Base-by-base conservation (phyloP, 2,888 invertebrate genomes). In the Scrobipalpa costella region DNA sequence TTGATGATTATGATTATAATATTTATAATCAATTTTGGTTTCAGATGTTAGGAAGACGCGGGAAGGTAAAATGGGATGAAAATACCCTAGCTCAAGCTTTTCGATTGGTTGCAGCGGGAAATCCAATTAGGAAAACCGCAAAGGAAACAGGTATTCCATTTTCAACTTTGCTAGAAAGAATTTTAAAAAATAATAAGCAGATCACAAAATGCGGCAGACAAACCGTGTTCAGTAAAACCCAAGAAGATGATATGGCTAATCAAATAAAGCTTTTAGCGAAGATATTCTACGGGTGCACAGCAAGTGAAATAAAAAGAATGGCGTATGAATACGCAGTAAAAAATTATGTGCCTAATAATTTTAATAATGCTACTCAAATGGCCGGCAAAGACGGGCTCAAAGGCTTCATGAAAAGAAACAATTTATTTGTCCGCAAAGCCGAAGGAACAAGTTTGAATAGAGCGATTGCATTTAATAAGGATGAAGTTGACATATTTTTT, bases 381-480 rank as follows among this genome's bases (percentile, higher is more conserved):
- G 64, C 68, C 58, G 63, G 65, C 36, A 58, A 59, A 13, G 64
- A 63, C 60, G 64, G 66, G 67, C 52, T 68, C 33, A 36, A 62
- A 59, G 70, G 63, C n/a, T 76, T 73, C 70, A 17, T 73, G 33
- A 57, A 49, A 9, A 68, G 73, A 63, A 71, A 70, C 65, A 63
- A 57, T 21, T 67, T 67, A 52, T 69, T 66, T 60, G 63, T 74
- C 57, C 62, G 73, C 11, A 74, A 77, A 62, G 72, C 74, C 11
- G 75, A 74, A 67, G 73, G 71, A 8, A 77, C 71, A 17, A 75
- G 73, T 57, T 68, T 75, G 33, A 72, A 74, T 38, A 69, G 74
- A 65, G 69, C 73, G 34, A 69, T 69, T 11, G 72, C 71, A 11
- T 78, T 75, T 63, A 77, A 77, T 66, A 77, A 74, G 71, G 68